Base-by-base conservation (phyloP, 2,797 vertebrate species). In the Hipposideros larvatus region DNA sequence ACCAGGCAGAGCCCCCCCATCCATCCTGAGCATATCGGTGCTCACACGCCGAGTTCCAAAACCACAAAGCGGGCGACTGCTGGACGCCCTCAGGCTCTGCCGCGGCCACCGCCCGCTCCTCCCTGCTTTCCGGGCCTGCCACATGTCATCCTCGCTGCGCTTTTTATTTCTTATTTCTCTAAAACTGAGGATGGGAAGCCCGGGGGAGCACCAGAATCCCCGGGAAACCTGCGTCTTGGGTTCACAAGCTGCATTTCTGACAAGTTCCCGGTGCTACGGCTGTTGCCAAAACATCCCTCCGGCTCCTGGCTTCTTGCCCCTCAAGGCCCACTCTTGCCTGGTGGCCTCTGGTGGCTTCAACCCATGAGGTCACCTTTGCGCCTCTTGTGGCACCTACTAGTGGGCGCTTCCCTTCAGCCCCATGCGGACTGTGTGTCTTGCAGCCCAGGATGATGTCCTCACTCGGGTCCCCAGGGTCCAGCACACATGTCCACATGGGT, bases 401-500 rank as follows among this genome's bases (percentile, higher is more conserved):
- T 2, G 57, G 37, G 2, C 55, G 19, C 68, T n/a, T 26, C n/a
- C 71, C 31, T 13, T 31, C 4, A 1, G 21, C 16, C 22, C 22
- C 34, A 11, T 6, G 11, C 0, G 0, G 51, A 51, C 41, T 2
- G 9, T 6, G 0, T 1, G 26, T 8, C 43, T 28, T 19, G 41
- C 1, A 14, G 21, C n/a, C 41, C 3, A 8, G n/a, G 73, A 28
- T 0, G 0, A 41, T 0, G 11, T 11, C 91, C 19, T 0, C 21
- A 21, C 28, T 26, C n/a, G 8, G 0, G 3, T 19, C 24, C 19
- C 41, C 48, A 13, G 75, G 24, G 4, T 13, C 74, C 18, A 9
- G 41, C 21, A 26, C 16, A 1, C 0, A 0, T 7, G 10, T 24
- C 21, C 5, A 0, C 0, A 0, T 4, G 37, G n/a, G 19, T 4